Evolutionary conservation across 2,113 vertebrate species (phyloP).

Genomic region (Panthera uncia): DNA sequence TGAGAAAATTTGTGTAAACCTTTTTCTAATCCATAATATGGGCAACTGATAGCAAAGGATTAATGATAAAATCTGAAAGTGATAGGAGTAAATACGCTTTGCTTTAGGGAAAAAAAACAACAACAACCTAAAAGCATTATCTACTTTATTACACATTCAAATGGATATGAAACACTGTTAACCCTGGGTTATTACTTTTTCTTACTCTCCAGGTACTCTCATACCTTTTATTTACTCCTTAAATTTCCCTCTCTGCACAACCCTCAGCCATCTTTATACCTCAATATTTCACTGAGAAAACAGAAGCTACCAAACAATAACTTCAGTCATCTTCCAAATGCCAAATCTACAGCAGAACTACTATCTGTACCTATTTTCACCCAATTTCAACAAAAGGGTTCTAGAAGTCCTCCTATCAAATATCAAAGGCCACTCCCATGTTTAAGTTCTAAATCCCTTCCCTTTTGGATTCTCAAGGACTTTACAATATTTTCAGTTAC

Average conservation of each 20-base stretch:
- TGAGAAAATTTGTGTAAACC: background rate
- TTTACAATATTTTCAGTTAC: background rate
- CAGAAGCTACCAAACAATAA: background rate
- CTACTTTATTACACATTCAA: constrained; percentile 33
- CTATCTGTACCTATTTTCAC: constrained; percentile 4
- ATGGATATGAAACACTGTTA: background rate
- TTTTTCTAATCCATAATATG: constrained; percentile 4
- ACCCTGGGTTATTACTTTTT: constrained; percentile 16
- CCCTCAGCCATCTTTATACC: background rate
- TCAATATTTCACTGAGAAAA: constrained; percentile 26
- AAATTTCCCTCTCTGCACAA: background rate
- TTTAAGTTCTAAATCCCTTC: background rate
- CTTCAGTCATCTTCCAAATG: background rate
- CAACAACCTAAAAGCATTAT: background rate
- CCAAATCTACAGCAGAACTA: background rate
- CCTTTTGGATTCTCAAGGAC: constrained; percentile 1
- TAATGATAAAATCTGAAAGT: constrained; percentile 29
- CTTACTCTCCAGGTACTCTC: background rate
- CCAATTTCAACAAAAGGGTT: constrained; percentile 7
- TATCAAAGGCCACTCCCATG: background rate
- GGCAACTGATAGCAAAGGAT: background rate
- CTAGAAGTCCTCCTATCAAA: background rate
- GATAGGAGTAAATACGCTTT: background rate
- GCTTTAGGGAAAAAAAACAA: background rate
- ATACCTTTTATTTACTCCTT: background rate